phyloP scores from a whole-genome alignment of 2,888 invertebrate species.

The Eupithecia insigniata region DNA sequence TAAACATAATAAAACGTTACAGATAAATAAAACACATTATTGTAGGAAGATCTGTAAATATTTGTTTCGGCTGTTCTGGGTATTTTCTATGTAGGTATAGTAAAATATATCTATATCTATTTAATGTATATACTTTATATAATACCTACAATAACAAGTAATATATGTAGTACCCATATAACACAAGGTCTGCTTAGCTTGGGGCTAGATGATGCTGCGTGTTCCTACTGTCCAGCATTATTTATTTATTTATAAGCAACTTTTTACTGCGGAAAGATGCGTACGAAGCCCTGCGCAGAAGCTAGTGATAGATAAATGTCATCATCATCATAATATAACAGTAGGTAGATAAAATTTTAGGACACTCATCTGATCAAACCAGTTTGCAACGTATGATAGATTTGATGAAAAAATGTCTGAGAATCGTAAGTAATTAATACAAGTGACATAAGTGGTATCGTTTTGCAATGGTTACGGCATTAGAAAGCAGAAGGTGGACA shows the following conservation, averaged over 20 bases:
- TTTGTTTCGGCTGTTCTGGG: too few species aligned
- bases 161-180: too few species aligned
- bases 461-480: slow-evolving; percentile 79
- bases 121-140: too few species aligned
- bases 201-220: too few species aligned
- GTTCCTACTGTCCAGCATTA: too few species aligned
- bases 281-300: not conserved
- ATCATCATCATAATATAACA: not conserved
- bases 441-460: slow-evolving; percentile 75
- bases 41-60: too few species aligned
- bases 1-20: not conserved
- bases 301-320: not conserved
- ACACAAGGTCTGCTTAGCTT: too few species aligned
- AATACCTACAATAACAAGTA: too few species aligned
- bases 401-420: slow-evolving; percentile 39
- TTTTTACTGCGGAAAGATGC: not conserved
- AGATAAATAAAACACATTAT: not conserved
- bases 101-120: too few species aligned
- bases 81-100: too few species aligned
- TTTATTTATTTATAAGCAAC: too few species aligned
- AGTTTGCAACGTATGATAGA: slow-evolving; percentile 19
- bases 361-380: slow-evolving; percentile 17
- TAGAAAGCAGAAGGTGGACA: slow-evolving; percentile 75
- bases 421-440: slow-evolving; percentile 68
- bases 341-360: not conserved